Percentiles rank a stretch among this genome's conserved stretches.
phyloP scores from a whole-genome alignment of 1,140 invertebrate species.

The Teleopsis dalmanni region DNA sequence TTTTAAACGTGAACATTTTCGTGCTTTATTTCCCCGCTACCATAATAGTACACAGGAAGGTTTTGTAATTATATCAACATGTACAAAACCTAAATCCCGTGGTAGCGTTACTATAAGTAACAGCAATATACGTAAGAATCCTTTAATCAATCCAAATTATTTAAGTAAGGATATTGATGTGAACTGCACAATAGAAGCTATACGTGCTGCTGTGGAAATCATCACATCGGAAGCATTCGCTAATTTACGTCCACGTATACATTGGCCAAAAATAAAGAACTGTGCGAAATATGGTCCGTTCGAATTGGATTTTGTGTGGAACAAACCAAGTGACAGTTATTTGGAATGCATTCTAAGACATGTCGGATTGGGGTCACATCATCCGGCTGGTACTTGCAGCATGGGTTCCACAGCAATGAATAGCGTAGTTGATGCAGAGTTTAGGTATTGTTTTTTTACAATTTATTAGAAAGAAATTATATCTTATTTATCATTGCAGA shows the following conservation, averaged over 20 bases:
- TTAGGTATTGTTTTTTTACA: constrained; percentile 17
- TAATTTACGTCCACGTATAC: constrained; percentile 53
- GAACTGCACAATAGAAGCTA: constrained; percentile 54
- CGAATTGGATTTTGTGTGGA: constrained; percentile 24
- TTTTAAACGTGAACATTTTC: constrained; percentile 55
- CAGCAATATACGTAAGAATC: constrained; percentile 51
- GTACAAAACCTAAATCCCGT: constrained; percentile 58
- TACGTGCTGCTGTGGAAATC: constrained; percentile 51
- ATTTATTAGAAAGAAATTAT: background rate
- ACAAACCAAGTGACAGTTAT: constrained; percentile 50
- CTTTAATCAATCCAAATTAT: constrained; percentile 69
- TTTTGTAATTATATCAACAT: constrained; percentile 58
- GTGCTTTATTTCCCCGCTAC: constrained; percentile 56
- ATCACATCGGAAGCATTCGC: constrained; percentile 52
- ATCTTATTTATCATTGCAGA: constrained; percentile 42
- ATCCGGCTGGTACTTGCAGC: constrained; percentile 59
- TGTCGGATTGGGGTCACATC: constrained; percentile 58
- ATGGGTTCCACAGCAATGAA: constrained; percentile 57
- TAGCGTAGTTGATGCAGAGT: constrained; percentile 25
- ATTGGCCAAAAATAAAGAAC: constrained; percentile 55
- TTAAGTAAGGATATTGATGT: constrained; percentile 55
- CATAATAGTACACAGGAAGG: constrained; percentile 57
- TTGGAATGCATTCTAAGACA: constrained; percentile 58
- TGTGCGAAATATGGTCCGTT: constrained; percentile 47
- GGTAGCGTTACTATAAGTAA: constrained; percentile 54